Base-by-base conservation (phyloP, 2,113 vertebrate species). In the Hippolais icterina region DNA sequence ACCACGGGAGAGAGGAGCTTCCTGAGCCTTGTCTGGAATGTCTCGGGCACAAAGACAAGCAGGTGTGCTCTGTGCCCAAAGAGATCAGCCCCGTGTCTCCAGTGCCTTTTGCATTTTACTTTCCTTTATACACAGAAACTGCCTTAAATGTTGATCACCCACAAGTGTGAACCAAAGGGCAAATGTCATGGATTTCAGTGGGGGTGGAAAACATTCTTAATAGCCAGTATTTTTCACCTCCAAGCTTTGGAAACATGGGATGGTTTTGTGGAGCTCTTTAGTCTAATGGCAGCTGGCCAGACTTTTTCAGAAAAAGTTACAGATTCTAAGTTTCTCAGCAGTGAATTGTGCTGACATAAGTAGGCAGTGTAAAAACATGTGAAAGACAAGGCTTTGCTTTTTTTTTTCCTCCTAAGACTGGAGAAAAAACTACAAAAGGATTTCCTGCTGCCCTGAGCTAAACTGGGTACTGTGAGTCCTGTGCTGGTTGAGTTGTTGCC, bases 331-430 rank as follows among this genome's bases (percentile, higher is more conserved):
- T 88, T 83, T 44, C 47, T 78, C 13, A 1, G 74, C 77, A 85
- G 49, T 39, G 78, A 80, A 95, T 90, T 96, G 70, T 94, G 85
- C 94, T 93, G 93, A 95, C 60, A 59, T 47, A 83, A 87, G 80
- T 29, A 81, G 77, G 81, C 63, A 53, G 66, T 87, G 65, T 86
- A 65, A 92, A 91, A 94, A 90, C 68, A 63, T 44, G 75, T 85
- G 87, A 90, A 96, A 93, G 74, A 59, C 49, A 22, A 61, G 60
- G 33, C 50, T 72, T 68, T 54, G 52, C 25, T 46, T 79, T 69
- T 61, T 83, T 23, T 31, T 76, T 54, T 6, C 6, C 6, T 59
- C 27, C 28, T 46, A 56, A 87, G 66, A 71, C 46, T 54, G 63
- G 18, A 68, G 49, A 27, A 64, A 44, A 80, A 69, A 66, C 46